phyloP scores from a whole-genome alignment of 2,888 invertebrate genomes.

The Steinernema hermaphroditum region DNA sequence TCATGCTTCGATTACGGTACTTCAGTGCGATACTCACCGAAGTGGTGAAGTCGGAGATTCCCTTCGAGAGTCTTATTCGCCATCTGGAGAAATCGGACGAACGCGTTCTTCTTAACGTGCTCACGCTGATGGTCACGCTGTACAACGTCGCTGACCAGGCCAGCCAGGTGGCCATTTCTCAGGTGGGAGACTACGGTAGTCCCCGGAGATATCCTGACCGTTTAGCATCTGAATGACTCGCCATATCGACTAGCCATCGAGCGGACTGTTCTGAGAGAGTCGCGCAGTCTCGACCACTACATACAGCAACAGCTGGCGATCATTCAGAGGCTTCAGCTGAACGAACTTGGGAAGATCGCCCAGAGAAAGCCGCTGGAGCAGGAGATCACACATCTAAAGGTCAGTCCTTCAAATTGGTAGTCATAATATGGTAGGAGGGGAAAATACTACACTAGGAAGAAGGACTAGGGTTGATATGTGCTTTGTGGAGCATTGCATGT shows the following conservation, averaged over 20 bases:
- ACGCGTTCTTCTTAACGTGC: constrained; percentile 88
- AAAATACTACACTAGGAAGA: too few species aligned
- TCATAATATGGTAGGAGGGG: too few species aligned
- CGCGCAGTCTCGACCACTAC: constrained; percentile 42
- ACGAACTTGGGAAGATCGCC: constrained; percentile 37
- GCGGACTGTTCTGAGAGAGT: constrained; percentile 43
- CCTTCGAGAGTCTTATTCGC: constrained; percentile 80
- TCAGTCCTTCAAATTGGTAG: background rate
- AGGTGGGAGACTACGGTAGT: constrained; percentile 31
- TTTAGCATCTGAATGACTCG: constrained; percentile 48
- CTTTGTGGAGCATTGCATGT: too few species aligned
- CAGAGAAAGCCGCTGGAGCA: constrained; percentile 37
- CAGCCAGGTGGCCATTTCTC: constrained; percentile 37
- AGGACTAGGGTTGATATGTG: too few species aligned
- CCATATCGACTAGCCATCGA: constrained; percentile 55
- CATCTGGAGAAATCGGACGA: constrained; percentile 71
- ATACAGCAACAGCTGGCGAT: constrained; percentile 47
- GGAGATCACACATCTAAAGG: constrained; percentile 40
- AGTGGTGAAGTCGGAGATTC: constrained; percentile 73
- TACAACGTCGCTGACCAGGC: constrained; percentile 79
- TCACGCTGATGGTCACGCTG: constrained; percentile 90
- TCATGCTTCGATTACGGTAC: background rate
- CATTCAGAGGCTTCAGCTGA: constrained; percentile 46
- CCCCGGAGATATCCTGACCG: background rate
- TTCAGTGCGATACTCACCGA: constrained; percentile 18